Percentiles rank a stretch among this genome's conserved stretches.
phyloP scores from a whole-genome alignment of 2,888 invertebrate species.

The Morpho helenor region DNA sequence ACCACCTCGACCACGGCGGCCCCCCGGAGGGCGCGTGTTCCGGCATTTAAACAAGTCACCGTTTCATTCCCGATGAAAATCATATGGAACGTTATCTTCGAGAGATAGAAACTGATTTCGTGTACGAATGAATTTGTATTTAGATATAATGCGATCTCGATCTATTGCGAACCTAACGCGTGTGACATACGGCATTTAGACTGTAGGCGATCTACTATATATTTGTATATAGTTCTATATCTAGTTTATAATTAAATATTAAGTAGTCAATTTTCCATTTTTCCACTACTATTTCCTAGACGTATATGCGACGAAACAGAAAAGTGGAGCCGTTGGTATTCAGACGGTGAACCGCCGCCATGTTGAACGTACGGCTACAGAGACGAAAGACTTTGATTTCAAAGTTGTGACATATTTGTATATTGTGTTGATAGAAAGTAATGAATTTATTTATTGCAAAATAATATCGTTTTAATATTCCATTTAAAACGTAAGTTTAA shows the following conservation, averaged over 20 bases:
- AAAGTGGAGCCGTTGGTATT: conserved; percentile 5
- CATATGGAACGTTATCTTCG: background rate
- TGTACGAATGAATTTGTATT: conserved; percentile 4
- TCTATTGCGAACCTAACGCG: background rate
- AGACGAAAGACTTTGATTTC: conserved; percentile 10
- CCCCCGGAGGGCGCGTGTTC: too few relatives aligned
- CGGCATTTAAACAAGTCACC: too few relatives aligned
- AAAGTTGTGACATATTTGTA: conserved; percentile 29
- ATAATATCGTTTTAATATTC: conserved; percentile 28
- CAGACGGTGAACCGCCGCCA: background rate
- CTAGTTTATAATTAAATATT: too few relatives aligned
- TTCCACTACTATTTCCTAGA: too few relatives aligned
- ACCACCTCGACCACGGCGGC: too few relatives aligned
- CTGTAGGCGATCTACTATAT: background rate
- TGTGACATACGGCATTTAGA: background rate
- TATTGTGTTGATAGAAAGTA: conserved; percentile 31
- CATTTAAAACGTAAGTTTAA: conserved; percentile 20
- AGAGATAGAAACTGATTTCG: conserved; percentile 7
- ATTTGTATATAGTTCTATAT: conserved; percentile 28
- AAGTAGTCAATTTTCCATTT: too few relatives aligned
- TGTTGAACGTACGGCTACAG: too few relatives aligned
- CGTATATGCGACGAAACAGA: background rate
- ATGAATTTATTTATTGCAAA: conserved; percentile 36
- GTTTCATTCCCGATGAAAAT: conserved; percentile 16
- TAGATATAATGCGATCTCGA: conserved; percentile 1